These are phyloP conservation scores for Microcaecilia unicolor DNA, from an alignment of 2,797 vertebrate species.

Conservation along the genomic window DNA sequence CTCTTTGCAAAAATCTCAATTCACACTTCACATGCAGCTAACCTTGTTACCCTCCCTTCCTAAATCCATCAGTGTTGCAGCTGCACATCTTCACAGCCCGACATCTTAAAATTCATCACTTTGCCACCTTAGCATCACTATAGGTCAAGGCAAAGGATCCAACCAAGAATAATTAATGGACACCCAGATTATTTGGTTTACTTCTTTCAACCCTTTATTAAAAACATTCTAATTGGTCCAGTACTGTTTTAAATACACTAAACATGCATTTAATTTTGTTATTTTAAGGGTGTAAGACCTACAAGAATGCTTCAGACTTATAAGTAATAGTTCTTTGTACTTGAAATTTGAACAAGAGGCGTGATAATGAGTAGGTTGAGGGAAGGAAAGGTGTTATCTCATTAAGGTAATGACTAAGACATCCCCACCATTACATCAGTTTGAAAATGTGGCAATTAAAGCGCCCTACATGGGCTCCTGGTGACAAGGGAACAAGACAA, in stretches of 20 bases:
- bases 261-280: conserved; percentile 29
- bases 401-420: conserved; percentile 98
- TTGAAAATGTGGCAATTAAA: conserved; percentile 97
- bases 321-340: conserved; percentile 64
- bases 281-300: conserved; percentile 37
- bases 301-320: conserved; percentile 44
- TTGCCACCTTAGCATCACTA: conserved; percentile 73
- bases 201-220: conserved; percentile 40
- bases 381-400: conserved; percentile 91
- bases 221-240: conserved; percentile 29
- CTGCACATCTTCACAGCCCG: conserved; percentile 72
- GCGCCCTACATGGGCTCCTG: conserved; percentile 73
- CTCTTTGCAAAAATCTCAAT: conserved; percentile 82
- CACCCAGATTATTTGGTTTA: conserved; percentile 71
- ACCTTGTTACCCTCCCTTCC: conserved; percentile 76
- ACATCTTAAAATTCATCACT: conserved; percentile 82
- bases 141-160: conserved; percentile 70
- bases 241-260: conserved; percentile 23
- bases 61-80: conserved; percentile 70
- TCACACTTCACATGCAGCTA: conserved; percentile 81
- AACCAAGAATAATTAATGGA: conserved; percentile 72
- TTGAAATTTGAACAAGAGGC: conserved; percentile 81
- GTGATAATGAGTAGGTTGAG: conserved; percentile 93
- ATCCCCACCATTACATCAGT: conserved; percentile 83
- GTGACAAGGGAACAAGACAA: conserved; percentile 64